Evolutionary conservation across 2,888 invertebrate species (phyloP).

Genomic region (Tipula lateralis): DNA sequence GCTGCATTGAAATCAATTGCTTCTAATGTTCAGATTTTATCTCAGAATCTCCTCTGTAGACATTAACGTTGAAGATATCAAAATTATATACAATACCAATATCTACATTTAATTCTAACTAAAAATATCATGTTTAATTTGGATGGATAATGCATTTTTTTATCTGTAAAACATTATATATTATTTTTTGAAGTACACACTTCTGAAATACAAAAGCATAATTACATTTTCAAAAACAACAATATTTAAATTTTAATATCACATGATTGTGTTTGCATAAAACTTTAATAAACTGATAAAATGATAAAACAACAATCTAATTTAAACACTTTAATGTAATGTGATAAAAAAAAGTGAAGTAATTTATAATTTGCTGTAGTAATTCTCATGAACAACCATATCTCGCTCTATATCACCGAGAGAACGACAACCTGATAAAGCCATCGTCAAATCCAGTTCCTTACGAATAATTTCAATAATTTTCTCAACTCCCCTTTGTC

Average conservation of each 20-base stretch:
- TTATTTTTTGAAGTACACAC: neutral
- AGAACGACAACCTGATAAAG: constrained; percentile 65
- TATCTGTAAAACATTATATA: neutral
- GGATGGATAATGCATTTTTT: neutral
- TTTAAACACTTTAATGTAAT: neutral
- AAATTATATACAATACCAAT: no score
- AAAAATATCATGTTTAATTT: neutral
- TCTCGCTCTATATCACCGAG: constrained; percentile 58
- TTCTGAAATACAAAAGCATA: neutral
- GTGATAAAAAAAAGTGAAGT: neutral
- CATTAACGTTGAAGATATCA: no score
- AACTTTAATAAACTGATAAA: neutral
- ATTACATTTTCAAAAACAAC: neutral
- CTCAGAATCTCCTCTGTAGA: no score
- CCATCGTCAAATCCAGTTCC: constrained; percentile 72
- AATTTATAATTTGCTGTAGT: constrained; percentile 47
- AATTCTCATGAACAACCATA: constrained; percentile 66
- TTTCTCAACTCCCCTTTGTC: constrained; percentile 70
- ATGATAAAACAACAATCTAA: neutral
- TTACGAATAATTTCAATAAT: constrained; percentile 66
- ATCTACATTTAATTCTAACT: no score
- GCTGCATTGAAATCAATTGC: no score
- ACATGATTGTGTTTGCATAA: neutral
- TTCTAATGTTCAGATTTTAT: no score
- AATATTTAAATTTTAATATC: neutral